Conservation (phyloP, 1,140 invertebrate species). For the Harlomillsia oculata region DNA sequence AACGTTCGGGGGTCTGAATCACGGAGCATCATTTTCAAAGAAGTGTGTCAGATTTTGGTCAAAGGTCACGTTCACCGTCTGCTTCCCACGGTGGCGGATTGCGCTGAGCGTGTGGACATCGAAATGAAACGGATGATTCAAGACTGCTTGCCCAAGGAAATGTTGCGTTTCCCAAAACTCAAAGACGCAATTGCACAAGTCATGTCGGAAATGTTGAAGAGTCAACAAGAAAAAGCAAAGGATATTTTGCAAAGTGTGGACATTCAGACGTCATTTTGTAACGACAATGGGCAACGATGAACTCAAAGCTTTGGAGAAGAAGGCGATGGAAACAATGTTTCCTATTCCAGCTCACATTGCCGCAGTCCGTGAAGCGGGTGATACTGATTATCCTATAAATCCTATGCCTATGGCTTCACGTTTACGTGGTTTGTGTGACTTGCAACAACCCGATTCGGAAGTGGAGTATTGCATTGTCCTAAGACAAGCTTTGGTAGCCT, state of each 20-base stretch:
- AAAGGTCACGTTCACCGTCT: slow-evolving; percentile 90
- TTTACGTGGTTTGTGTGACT: too few relatives aligned
- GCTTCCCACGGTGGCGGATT: slow-evolving; percentile 89
- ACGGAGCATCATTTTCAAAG: slow-evolving; percentile 34
- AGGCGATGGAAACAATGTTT: not conserved
- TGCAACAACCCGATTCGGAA: too few relatives aligned
- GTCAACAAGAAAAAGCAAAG: slow-evolving; percentile 87
- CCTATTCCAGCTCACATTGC: slow-evolving; percentile 51
- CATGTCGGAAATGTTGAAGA: slow-evolving; percentile 79
- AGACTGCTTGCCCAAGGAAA: slow-evolving; percentile 78
- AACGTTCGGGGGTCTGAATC: slow-evolving; percentile 87
- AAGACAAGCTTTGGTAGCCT: slow-evolving; percentile 89
- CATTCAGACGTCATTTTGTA: slow-evolving; percentile 94
- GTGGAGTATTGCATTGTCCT: slow-evolving; percentile 93
- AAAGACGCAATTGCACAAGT: slow-evolving; percentile 96
- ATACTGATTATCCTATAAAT: too few relatives aligned
- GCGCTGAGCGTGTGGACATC: slow-evolving; percentile 94
- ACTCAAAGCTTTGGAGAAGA: slow-evolving; percentile 54
- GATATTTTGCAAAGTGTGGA: slow-evolving; percentile 86
- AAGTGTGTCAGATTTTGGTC: slow-evolving; percentile 75
- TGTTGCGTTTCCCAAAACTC: slow-evolving; percentile 97
- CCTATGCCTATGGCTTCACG: too few relatives aligned
- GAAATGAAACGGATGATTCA: slow-evolving; percentile 98
- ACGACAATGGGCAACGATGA: slow-evolving; percentile 99
- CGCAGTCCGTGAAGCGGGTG: too few relatives aligned